phyloP scores from a whole-genome alignment of 2,888 invertebrate genomes.

The Lucinisca nassula region DNA sequence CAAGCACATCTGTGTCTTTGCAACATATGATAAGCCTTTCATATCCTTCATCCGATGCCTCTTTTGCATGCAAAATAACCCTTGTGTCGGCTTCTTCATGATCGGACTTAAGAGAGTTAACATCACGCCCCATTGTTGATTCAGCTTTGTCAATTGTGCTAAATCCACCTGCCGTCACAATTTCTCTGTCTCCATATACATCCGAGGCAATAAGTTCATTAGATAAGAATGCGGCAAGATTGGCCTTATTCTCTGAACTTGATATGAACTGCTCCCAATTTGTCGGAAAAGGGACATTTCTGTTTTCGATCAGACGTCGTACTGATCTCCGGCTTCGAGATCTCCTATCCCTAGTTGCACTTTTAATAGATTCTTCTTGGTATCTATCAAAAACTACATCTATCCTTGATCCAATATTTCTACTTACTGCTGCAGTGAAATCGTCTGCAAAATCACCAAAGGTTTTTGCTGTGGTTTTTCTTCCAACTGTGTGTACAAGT shows the following conservation, averaged over 20 bases:
- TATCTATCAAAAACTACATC: not conserved
- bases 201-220: not conserved
- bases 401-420: not conserved
- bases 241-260: constrained; percentile 1
- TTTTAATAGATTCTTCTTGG: not conserved
- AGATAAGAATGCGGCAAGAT: not conserved
- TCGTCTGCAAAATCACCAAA: constrained; percentile 1
- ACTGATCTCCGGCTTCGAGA: not conserved
- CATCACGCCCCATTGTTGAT: not conserved
- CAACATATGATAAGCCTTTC: constrained; percentile 4
- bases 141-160: not conserved
- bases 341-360: constrained; percentile 1
- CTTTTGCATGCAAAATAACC: not conserved
- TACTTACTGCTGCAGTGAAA: not conserved
- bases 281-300: not conserved
- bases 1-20: constrained; percentile 15
- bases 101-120: not conserved
- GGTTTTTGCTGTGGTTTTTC: not conserved
- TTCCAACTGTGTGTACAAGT: not conserved
- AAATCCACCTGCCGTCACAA: constrained; percentile 1
- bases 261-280: not conserved
- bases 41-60: not conserved
- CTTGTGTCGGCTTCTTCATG: not conserved
- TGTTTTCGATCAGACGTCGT: not conserved
- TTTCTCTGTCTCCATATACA: not conserved